A percentile compares a stretch with the other conserved stretches of the same genome.
phyloP scores from a whole-genome alignment of 2,113 vertebrate genomes.

The Mirounga angustirostris region DNA sequence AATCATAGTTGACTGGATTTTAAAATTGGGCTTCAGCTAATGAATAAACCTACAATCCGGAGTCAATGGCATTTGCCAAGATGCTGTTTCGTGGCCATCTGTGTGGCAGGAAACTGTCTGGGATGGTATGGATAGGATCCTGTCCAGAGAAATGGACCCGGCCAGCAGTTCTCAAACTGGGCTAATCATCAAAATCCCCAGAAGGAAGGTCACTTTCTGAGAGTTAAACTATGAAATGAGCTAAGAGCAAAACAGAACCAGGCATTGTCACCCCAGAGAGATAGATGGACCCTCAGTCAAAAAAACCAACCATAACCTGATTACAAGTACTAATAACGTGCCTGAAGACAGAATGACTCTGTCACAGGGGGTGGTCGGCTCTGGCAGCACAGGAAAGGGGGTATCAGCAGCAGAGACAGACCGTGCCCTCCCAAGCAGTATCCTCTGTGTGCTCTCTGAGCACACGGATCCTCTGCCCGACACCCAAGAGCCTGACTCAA shows the following conservation, averaged over 20 bases:
- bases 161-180: slow-evolving; percentile 33
- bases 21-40: slow-evolving; percentile 48
- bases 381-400: background rate
- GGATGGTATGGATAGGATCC: background rate
- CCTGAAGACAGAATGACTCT: background rate
- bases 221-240: background rate
- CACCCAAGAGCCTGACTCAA: background rate
- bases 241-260: slow-evolving; percentile 2
- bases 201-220: background rate
- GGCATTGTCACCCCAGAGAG: background rate
- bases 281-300: background rate
- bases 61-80: slow-evolving; percentile 22
- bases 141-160: background rate
- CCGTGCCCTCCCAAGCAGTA: background rate
- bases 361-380: background rate
- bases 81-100: background rate
- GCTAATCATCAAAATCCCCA: background rate
- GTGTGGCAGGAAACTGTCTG: background rate
- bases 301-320: background rate
- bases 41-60: slow-evolving; percentile 26
- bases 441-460: background rate
- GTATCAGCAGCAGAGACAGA: background rate
- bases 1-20: slow-evolving; percentile 45
- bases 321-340: background rate
- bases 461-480: background rate